A percentile compares a stretch with the other conserved stretches of the same genome.
Evolutionary conservation across 1,140 invertebrate species (phyloP).

Genomic region (Lepidurus couesii): DNA sequence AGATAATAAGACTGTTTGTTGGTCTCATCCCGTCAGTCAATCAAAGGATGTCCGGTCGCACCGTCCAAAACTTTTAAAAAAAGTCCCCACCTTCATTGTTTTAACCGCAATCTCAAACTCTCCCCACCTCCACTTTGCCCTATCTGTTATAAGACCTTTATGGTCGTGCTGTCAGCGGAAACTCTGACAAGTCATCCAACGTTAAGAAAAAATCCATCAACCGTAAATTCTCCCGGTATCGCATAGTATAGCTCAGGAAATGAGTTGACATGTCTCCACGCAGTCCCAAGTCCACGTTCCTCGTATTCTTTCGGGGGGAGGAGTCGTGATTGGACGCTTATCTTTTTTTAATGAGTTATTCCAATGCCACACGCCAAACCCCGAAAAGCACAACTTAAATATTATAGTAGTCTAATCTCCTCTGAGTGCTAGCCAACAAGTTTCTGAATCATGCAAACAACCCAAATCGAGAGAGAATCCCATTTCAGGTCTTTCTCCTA

Average conservation of each 20-base stretch:
- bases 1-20: no score
- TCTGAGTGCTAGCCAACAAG: neutral
- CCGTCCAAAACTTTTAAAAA: no score
- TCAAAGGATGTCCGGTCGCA: no score
- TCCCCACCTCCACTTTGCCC: neutral
- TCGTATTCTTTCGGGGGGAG: neutral
- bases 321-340: neutral
- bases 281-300: neutral
- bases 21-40: no score
- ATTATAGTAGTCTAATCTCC: neutral
- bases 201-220: constrained; percentile 16
- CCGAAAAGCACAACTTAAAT: neutral
- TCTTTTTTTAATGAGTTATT: neutral
- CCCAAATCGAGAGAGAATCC: neutral
- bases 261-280: neutral
- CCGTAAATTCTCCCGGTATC: neutral
- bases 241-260: neutral
- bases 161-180: constrained; percentile 2
- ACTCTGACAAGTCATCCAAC: constrained; percentile 10
- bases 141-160: neutral
- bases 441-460: neutral
- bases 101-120: neutral
- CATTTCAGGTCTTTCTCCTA: neutral
- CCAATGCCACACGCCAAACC: neutral
- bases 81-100: neutral